Conservation (phyloP, 2,888 invertebrate species). For the Drosophila demipolita region DNA sequence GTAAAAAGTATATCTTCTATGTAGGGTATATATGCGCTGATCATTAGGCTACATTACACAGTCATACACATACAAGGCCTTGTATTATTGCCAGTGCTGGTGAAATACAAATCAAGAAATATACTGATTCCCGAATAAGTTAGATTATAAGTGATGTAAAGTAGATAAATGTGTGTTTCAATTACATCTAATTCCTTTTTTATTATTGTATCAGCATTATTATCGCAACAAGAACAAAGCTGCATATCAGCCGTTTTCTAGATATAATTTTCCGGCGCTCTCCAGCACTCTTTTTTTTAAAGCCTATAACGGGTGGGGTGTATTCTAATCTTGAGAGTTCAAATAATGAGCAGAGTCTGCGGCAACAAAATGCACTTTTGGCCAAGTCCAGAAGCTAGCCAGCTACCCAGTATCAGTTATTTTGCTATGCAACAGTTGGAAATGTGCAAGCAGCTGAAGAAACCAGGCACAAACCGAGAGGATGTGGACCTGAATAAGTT, state of each 20-base stretch:
- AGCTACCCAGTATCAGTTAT: conserved; percentile 7
- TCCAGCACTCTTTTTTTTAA: neutral
- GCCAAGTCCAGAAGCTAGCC: neutral
- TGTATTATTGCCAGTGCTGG: neutral
- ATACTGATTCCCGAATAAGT: neutral
- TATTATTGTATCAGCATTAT: neutral
- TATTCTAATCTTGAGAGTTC: neutral
- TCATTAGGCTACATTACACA: neutral
- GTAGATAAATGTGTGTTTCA: neutral
- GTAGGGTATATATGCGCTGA: neutral
- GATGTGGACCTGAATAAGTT: conserved; percentile 66
- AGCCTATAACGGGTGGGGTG: too few relatives aligned
- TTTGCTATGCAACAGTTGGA: conserved; percentile 65
- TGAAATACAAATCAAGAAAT: conserved; percentile 3
- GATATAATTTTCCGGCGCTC: neutral
- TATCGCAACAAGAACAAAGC: neutral
- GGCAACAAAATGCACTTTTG: neutral
- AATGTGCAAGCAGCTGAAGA: conserved; percentile 53
- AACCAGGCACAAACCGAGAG: conserved; percentile 49
- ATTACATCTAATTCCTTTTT: neutral
- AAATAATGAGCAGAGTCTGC: neutral
- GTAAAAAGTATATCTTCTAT: neutral
- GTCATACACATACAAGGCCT: neutral
- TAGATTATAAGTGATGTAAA: too few relatives aligned
- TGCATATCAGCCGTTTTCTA: neutral